phyloP scores from a whole-genome alignment of 2,797 vertebrate genomes.

The Poeciliopsis paucimaculata region DNA sequence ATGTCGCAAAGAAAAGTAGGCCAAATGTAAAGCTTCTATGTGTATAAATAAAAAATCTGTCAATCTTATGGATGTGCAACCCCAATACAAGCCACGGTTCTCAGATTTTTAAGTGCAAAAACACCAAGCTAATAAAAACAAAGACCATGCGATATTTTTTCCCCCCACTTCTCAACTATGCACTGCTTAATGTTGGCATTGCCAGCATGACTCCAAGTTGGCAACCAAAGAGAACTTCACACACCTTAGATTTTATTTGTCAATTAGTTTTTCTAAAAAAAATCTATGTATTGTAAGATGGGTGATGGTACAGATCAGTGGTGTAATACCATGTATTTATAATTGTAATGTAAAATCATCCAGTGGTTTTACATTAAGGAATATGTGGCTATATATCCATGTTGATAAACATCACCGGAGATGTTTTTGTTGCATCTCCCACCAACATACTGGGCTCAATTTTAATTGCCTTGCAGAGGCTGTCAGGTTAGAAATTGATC shows the following conservation, averaged over 20 bases:
- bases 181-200: background rate
- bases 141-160: background rate
- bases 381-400: background rate
- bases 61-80: no score
- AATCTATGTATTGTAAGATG: background rate
- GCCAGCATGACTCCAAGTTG: background rate
- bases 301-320: background rate
- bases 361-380: background rate
- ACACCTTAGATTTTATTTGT: background rate
- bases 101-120: background rate
- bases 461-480: slow-evolving; percentile 33
- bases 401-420: background rate
- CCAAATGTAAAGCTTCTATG: background rate
- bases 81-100: no score
- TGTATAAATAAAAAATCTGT: background rate
- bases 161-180: background rate
- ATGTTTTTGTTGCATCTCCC: slow-evolving; percentile 9
- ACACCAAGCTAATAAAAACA: background rate
- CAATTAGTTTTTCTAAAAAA: background rate
- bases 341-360: background rate
- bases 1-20: background rate
- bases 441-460: slow-evolving; percentile 18
- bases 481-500: slow-evolving; percentile 38
- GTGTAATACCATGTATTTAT: background rate
- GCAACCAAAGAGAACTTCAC: background rate